Evolutionary conservation across 1,140 invertebrate genomes (phyloP).

Genomic region (Caenorhabditis brenneri): DNA sequence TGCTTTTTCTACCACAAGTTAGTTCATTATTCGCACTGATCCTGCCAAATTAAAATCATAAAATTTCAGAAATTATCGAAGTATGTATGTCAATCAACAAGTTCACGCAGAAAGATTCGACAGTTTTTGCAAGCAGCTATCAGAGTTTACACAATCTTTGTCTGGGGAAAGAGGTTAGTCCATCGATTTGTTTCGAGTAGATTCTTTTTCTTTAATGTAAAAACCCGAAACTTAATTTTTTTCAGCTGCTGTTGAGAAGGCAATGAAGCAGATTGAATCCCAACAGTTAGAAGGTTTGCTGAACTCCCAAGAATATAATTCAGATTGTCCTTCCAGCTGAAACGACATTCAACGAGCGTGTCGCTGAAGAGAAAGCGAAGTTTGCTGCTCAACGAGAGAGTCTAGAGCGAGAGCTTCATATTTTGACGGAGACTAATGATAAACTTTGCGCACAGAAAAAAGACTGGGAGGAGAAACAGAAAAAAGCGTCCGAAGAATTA

Average conservation of each 20-base stretch:
- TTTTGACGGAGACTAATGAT: not conserved
- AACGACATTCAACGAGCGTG: not conserved
- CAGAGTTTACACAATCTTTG: not conserved
- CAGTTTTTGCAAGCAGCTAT: not conserved
- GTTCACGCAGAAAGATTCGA: not conserved
- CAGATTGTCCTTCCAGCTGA: not conserved
- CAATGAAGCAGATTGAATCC: not conserved
- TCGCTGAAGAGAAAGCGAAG: not conserved
- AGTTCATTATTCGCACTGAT: too few relatives aligned
- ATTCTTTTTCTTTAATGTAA: not conserved
- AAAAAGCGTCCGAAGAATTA: not conserved
- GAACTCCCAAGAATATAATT: not conserved
- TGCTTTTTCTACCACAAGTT: too few relatives aligned
- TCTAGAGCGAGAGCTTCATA: not conserved
- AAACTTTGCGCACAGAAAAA: constrained; percentile 5
- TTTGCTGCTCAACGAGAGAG: not conserved
- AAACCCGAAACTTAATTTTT: not conserved
- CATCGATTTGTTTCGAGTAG: not conserved
- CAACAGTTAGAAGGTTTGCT: not conserved
- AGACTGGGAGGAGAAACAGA: not conserved
- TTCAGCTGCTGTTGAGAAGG: not conserved
- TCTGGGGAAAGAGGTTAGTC: not conserved
- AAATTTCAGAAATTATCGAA: not conserved
- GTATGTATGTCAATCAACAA: not conserved
- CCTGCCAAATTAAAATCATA: too few relatives aligned